Percentiles rank a stretch among this genome's conserved stretches.
These are phyloP conservation scores for Hycleus cichorii DNA, from an alignment of 1,140 invertebrate genomes.

Conservation along the genomic window DNA sequence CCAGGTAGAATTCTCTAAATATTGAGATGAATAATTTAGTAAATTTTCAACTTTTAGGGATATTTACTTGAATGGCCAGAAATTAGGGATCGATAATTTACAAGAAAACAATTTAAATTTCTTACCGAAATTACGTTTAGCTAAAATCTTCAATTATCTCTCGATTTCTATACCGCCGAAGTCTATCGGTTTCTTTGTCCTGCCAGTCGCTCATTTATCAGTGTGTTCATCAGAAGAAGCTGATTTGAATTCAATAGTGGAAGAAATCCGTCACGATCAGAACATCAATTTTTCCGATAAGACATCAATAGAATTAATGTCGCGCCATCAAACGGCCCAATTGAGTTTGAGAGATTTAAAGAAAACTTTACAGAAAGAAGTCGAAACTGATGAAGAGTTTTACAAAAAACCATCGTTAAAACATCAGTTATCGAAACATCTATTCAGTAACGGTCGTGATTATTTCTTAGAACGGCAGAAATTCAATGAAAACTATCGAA, in stretches of 20 bases:
- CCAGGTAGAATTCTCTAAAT: constrained; percentile 17
- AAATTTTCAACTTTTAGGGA: constrained; percentile 22
- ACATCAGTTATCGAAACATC: constrained; percentile 3
- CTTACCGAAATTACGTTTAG: constrained; percentile 32
- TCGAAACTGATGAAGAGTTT: constrained; percentile 22
- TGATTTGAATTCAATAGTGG: constrained; percentile 24
- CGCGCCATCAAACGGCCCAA: neutral
- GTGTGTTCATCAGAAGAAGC: constrained; percentile 31
- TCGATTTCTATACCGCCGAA: constrained; percentile 25
- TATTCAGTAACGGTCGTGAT: too few relatives aligned
- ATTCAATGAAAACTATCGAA: neutral
- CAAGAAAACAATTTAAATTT: constrained; percentile 17
- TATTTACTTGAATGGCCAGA: constrained; percentile 31
- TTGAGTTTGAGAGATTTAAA: constrained; percentile 6
- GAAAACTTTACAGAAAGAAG: constrained; percentile 16
- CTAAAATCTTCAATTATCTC: constrained; percentile 25
- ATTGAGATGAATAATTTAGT: too few relatives aligned
- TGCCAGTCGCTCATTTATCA: constrained; percentile 30
- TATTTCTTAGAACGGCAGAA: too few relatives aligned
- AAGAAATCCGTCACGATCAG: constrained; percentile 32
- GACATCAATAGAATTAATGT: too few relatives aligned
- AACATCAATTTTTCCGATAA: constrained; percentile 19
- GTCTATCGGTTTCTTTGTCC: constrained; percentile 35
- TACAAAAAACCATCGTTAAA: constrained; percentile 6
- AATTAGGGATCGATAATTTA: constrained; percentile 22